Conservation (phyloP, 2,888 invertebrate species). For the Chloromyia formosa region DNA sequence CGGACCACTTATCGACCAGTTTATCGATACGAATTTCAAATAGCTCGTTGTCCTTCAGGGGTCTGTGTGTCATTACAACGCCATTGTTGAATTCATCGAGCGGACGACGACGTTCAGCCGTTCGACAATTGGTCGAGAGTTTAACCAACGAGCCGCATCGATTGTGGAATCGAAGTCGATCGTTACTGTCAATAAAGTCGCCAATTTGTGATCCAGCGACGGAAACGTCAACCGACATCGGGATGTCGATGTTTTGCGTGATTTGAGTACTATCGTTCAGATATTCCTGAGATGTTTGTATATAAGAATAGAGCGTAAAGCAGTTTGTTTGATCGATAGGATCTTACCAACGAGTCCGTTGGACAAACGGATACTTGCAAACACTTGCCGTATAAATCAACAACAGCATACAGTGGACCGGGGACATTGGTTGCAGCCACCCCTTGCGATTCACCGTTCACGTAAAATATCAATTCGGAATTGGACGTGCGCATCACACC, state of each 20-base stretch:
- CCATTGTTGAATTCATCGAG: slow-evolving; percentile 96
- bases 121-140: slow-evolving; percentile 81
- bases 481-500: slow-evolving; percentile 85
- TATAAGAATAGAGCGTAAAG: background rate
- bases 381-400: slow-evolving; percentile 86
- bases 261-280: slow-evolving; percentile 53
- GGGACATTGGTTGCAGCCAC: slow-evolving; percentile 83
- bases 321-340: background rate
- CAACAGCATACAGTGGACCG: slow-evolving; percentile 75
- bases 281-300: slow-evolving; percentile 52
- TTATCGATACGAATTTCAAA: slow-evolving; percentile 95
- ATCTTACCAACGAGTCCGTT: slow-evolving; percentile 52
- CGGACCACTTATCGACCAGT: slow-evolving; percentile 93
- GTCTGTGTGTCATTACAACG: slow-evolving; percentile 93
- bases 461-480: slow-evolving; percentile 85
- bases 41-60: slow-evolving; percentile 85
- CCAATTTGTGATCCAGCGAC: slow-evolving; percentile 47
- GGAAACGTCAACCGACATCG: slow-evolving; percentile 56
- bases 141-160: slow-evolving; percentile 89
- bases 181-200: slow-evolving; percentile 64
- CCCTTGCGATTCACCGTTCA: slow-evolving; percentile 90
- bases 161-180: slow-evolving; percentile 84
- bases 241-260: slow-evolving; percentile 61
- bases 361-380: slow-evolving; percentile 73
- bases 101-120: slow-evolving; percentile 87